Base-by-base conservation (phyloP, 1,140 invertebrate genomes). In the Antheraea mylitta region DNA sequence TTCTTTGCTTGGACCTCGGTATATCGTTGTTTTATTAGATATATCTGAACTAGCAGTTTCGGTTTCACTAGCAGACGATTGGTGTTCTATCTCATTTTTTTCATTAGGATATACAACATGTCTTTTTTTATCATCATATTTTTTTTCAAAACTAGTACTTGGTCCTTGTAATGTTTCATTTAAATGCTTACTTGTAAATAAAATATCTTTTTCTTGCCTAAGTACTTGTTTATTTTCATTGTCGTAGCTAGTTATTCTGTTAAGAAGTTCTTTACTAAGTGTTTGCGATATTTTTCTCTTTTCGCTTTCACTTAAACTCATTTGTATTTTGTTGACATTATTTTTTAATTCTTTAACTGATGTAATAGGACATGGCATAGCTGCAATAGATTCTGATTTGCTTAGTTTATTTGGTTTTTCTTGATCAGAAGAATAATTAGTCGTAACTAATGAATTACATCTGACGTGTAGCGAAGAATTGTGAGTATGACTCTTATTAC, bases 241-340 rank as follows among this genome's bases (percentile, higher is more conserved):
- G 82, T 93, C 94, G 77, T 86, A 86, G 79, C 89, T 89, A 68
- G 82, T 86, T 6, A 95, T 93, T 83, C 94, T 94, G 71, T 96
- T 94, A 65, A 96, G 84, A 9, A 96, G 92, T 91, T 97, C 96
- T 79, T 95, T 94, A 67, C 96, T 95, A 4, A 97, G 87, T 7
- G 94, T 95, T 85, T 95, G 93, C 0, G 96, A 97, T 58, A 97
- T 88, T 71, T 93, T 93, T 82, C 94, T 95, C 75, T 97, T 97
- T 72, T 96, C 96, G 19, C 92, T 92, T 90, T 97, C 96, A 64
- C 93, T 93, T 58, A 95, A 85, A 53, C 85, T 79, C 86, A 92
- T 92, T 80, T 90, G 92, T 60, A 90, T 80, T 80, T 88, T 85
- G 69, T 92, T 92, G 1, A 89, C 85, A 79, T 90, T 91, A 77